Percentiles rank a stretch among this genome's conserved stretches.
phyloP scores from a whole-genome alignment of 1,140 invertebrate species.

The Potamilus streckersoni region DNA sequence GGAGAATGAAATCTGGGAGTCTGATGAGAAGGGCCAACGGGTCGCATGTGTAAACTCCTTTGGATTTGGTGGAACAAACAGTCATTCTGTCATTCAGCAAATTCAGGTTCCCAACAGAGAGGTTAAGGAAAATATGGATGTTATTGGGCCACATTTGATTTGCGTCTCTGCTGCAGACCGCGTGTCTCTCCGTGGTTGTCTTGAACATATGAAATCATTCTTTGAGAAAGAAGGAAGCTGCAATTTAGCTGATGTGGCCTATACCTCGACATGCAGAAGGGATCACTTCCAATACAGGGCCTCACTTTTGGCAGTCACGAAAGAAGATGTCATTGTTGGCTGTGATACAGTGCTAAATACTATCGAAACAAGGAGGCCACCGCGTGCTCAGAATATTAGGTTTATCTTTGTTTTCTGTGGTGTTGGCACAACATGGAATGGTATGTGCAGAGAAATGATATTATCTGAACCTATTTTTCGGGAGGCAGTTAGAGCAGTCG shows the following conservation, averaged over 20 bases:
- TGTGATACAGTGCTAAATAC: too few relatives aligned
- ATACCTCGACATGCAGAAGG: conserved; percentile 8
- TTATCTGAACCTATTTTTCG: conserved; percentile 20
- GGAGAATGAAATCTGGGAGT: conserved; percentile 19
- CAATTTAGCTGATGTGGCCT: conserved; percentile 4
- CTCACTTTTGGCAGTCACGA: neutral
- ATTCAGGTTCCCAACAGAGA: conserved; percentile 48
- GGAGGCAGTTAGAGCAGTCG: conserved; percentile 33
- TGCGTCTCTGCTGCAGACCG: conserved; percentile 15
- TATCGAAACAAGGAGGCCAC: too few relatives aligned
- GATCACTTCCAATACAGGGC: conserved; percentile 6
- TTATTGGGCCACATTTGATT: conserved; percentile 1
- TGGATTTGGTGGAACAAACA: conserved; percentile 56
- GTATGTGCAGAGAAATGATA: conserved; percentile 46
- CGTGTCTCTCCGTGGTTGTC: neutral
- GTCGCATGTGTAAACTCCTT: conserved; percentile 53
- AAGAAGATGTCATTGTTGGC: neutral
- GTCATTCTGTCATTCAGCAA: conserved; percentile 38
- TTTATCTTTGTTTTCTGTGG: conserved; percentile 51
- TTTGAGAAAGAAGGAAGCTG: neutral
- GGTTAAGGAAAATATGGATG: neutral
- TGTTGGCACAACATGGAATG: conserved; percentile 44
- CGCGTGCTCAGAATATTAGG: neutral
- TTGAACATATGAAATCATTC: neutral
- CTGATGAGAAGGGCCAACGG: conserved; percentile 61